phyloP scores from a whole-genome alignment of 2,888 invertebrate genomes.

The Amiota mariae region DNA sequence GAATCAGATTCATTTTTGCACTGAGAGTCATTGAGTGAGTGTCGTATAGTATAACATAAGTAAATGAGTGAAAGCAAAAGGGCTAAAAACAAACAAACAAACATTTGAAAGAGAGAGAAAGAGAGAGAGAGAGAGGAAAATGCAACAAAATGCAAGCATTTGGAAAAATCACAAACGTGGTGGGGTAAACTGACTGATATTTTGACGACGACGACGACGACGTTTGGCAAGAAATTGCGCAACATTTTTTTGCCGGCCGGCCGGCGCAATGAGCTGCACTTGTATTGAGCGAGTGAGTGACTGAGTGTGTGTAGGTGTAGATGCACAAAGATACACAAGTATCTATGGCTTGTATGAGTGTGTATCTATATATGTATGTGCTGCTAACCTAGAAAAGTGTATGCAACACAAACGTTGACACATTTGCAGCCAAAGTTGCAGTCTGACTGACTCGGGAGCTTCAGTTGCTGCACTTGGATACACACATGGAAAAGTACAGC shows the following conservation, averaged over 20 bases:
- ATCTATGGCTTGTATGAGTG: neutral
- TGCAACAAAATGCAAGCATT: neutral
- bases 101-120: neutral
- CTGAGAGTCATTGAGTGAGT: too few relatives aligned
- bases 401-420: neutral
- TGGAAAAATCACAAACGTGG: neutral
- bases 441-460: neutral
- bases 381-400: conserved; percentile 15
- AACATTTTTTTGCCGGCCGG: conserved; percentile 61
- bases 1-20: too few relatives aligned
- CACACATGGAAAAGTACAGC: conserved; percentile 59
- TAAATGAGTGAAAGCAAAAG: too few relatives aligned
- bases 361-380: neutral
- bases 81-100: too few relatives aligned
- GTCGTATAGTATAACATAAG: too few relatives aligned
- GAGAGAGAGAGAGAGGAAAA: conserved; percentile 24
- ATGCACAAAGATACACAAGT: too few relatives aligned
- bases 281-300: conserved; percentile 30
- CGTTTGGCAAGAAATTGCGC: conserved; percentile 49
- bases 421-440: conserved; percentile 10
- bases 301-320: conserved; percentile 2
- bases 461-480: conserved; percentile 30
- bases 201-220: neutral
- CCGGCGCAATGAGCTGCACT: conserved; percentile 55
- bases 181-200: neutral